Base-by-base conservation (phyloP, 2,888 invertebrate genomes). In the Carabus problematicus region DNA sequence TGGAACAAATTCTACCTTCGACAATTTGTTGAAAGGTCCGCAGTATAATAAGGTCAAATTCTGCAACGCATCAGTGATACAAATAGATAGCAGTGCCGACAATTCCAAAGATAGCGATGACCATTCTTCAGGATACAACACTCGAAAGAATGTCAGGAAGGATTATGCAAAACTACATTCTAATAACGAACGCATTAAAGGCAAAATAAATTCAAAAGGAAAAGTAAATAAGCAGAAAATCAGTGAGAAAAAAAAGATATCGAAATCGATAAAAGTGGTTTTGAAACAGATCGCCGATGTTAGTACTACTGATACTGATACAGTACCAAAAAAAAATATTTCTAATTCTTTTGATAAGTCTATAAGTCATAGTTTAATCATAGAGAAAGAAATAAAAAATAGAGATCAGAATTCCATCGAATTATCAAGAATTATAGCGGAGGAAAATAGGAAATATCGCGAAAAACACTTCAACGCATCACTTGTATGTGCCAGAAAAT, bases 1-100 rank as follows among this genome's bases (percentile, higher is more conserved):
- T 14, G 62, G 47, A 55, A 39, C 60, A 16, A 69, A 69, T 55
- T 29, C 61, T 19, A 77, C 77, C 6, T 78, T 78, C 71, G 78
- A 78, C 69, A 74, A 74, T 42, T 60, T 78, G 52, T 11, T 73
- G 18, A 74, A 73, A 66, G 72, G 72, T 1, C 40, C 70, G 14
- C 42, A 64, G 11, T 72, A 63, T 55, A 72, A 72, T 61, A 52
- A 71, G 45, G 66, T 70, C n/a, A 59, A 64, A 19, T 61, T 19
- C 12, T 16, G 45, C 12, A 61, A 69, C 47, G 16, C 42, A 9
- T 69, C 69, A 16, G 55, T 47, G 16, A 9, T 62, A 14, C 18
- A 3, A 55, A 39, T 29, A n/a, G 41, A 62, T 47, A 62, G 12
- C 47, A 68, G 61, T 29, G 42, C 54, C n/a, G 68, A 68, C 11